phyloP scores from a whole-genome alignment of 2,797 vertebrate species.

The Chelon auratus region DNA sequence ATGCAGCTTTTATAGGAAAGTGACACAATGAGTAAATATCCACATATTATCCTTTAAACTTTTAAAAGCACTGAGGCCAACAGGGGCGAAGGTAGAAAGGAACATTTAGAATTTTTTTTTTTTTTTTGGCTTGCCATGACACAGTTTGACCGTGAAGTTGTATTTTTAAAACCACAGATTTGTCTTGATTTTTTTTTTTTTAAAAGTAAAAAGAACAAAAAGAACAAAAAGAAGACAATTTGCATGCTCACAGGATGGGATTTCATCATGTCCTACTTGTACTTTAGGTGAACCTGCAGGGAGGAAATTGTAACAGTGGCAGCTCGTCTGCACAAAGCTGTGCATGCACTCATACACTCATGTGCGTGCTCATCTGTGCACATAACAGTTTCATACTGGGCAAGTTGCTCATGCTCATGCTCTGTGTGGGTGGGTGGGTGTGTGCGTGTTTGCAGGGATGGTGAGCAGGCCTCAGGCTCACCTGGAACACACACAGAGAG shows the following conservation, averaged over 20 bases:
- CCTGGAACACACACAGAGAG: conserved; percentile 84
- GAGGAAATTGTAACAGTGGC: conserved; percentile 43
- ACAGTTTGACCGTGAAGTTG: conserved; percentile 20
- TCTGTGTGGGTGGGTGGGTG: conserved; percentile 13
- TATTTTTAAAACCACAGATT: conserved; percentile 13
- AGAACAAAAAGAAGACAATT: conserved; percentile 5
- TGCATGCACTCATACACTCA: background rate
- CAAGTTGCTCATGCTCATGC: background rate
- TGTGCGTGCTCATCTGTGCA: conserved; percentile 5
- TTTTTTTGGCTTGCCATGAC: background rate
- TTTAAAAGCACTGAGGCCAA: conserved; percentile 62
- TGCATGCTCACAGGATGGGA: background rate
- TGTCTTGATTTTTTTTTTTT: conserved; percentile 13
- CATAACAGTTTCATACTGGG: background rate
- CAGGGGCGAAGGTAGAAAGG: conserved; percentile 17
- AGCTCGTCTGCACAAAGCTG: conserved; percentile 19
- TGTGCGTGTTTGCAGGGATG: conserved; percentile 21
- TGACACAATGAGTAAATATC: conserved; percentile 80
- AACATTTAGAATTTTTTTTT: conserved; percentile 11
- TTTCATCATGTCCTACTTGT: conserved; percentile 8
- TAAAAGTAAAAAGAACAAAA: conserved; percentile 14
- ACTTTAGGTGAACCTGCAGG: conserved; percentile 54
- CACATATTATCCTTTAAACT: conserved; percentile 65
- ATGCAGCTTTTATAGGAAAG: conserved; percentile 76
- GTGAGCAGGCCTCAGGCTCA: conserved; percentile 86